Evolutionary conservation across 2,797 vertebrate genomes (phyloP), one percentile per base, ranked within the genome.

Genomic region (Chaetodon trifasciatus): DNA sequence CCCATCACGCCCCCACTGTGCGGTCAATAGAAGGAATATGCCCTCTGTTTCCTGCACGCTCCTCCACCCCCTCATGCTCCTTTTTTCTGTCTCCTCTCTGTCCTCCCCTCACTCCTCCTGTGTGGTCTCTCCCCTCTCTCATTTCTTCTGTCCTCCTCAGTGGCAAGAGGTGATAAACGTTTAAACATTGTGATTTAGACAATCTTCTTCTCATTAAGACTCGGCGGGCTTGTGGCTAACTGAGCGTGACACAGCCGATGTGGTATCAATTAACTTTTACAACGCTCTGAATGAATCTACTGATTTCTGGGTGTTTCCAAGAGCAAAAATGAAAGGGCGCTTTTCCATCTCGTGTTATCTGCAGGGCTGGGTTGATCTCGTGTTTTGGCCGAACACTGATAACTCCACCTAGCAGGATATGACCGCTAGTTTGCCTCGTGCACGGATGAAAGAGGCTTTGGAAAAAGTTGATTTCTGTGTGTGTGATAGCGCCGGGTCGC

Each of bases 1-100:
- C 58, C 78, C 74, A 87, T 89, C 74, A 71, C 76, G 67, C 88
- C 88, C 81, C 79, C 89, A 83, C 74, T 49, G 76, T 93, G 92
- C 23, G 92, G 92, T 92, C 83, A 89, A 87, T 80, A 82, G 79
- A 82, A 89, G 84, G 81, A 91, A 91, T 87, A 80, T 87, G 73
- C 81, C 83, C 84, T 71, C 74, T 57, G 44, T 74, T 91, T 91
- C 86, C 89, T 91, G 86, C 76, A 80, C 79, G 74, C 76, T 74
- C 75, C 79, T 82, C 89, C 88, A 52, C 90, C 85, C 84, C 83
- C 86, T 86, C 87, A 77, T 71, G 58, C 60, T 80, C 47, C 28
- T 60, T 62, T 66, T 80, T 65, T 35, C 60, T 74, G 73, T 81
- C 82, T 82, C 73, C 70, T 60, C 70, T 81, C 61, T 56, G 63